Conservation (phyloP, 1,140 invertebrate genomes). For the Zaprionus africanus region DNA sequence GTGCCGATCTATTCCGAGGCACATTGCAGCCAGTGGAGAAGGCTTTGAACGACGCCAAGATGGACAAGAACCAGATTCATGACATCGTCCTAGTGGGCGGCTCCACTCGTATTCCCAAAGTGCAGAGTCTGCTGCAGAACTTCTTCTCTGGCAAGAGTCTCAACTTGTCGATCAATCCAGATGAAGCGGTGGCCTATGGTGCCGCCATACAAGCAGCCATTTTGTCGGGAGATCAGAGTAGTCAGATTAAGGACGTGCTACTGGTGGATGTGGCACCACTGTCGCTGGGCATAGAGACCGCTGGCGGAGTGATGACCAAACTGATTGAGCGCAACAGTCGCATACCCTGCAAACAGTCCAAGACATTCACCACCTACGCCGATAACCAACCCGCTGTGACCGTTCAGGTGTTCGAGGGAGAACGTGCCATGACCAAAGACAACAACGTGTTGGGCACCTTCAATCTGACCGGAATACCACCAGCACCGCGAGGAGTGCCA, state of each 20-base stretch:
- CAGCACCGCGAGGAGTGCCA: constrained; percentile 92
- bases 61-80: constrained; percentile 89
- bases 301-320: constrained; percentile 87
- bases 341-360: constrained; percentile 88
- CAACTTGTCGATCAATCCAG: constrained; percentile 90
- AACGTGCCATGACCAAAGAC: constrained; percentile 89
- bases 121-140: constrained; percentile 87
- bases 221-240: constrained; percentile 88
- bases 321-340: constrained; percentile 87
- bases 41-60: constrained; percentile 90
- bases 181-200: constrained; percentile 90
- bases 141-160: constrained; percentile 88
- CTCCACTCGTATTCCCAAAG: constrained; percentile 88
- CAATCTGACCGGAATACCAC: constrained; percentile 91
- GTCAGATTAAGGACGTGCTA: constrained; percentile 89
- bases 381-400: constrained; percentile 90
- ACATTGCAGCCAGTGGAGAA: constrained; percentile 90
- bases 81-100: constrained; percentile 88
- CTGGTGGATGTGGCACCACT: constrained; percentile 86
- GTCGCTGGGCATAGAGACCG: constrained; percentile 87
- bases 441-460: constrained; percentile 92
- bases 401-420: constrained; percentile 89
- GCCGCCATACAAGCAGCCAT: constrained; percentile 92
- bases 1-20: constrained; percentile 90
- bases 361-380: constrained; percentile 88